phyloP scores from a whole-genome alignment of 2,113 vertebrate species.

The Chloebia gouldiae region DNA sequence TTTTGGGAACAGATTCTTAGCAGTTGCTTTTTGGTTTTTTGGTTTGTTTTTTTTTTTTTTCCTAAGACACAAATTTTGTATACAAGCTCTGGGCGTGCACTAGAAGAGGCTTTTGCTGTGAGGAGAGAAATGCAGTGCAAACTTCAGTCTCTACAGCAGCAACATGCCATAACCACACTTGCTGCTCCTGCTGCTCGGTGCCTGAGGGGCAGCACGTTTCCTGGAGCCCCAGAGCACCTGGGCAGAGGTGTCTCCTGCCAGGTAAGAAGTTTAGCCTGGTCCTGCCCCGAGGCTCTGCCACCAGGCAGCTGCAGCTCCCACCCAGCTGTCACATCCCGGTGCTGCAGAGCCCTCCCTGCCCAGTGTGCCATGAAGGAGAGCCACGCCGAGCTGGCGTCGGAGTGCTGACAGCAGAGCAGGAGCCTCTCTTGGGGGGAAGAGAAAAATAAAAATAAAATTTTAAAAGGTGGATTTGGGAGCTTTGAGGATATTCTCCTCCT shows the following conservation, averaged over 20 bases:
- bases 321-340: background rate
- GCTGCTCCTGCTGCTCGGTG: background rate
- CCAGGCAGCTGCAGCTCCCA: background rate
- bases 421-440: background rate
- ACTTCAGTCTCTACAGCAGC: background rate
- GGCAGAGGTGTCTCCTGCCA: conserved; percentile 12
- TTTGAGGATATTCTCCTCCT: background rate
- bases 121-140: background rate
- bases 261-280: background rate
- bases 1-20: background rate
- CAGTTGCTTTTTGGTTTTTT: background rate
- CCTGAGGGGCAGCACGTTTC: background rate
- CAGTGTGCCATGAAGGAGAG: background rate
- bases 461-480: background rate
- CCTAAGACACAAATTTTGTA: background rate
- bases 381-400: accelerated
- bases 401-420: background rate
- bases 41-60: too few species aligned
- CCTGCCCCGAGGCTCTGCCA: background rate
- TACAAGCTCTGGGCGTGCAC: background rate
- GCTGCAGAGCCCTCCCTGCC: background rate
- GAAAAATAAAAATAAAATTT: background rate
- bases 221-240: background rate
- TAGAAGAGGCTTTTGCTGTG: background rate
- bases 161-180: background rate